Evolutionary conservation across 2,888 invertebrate genomes (phyloP), one percentile per base, ranked within the genome.

Genomic region (Tromatobia lineatoria): DNA sequence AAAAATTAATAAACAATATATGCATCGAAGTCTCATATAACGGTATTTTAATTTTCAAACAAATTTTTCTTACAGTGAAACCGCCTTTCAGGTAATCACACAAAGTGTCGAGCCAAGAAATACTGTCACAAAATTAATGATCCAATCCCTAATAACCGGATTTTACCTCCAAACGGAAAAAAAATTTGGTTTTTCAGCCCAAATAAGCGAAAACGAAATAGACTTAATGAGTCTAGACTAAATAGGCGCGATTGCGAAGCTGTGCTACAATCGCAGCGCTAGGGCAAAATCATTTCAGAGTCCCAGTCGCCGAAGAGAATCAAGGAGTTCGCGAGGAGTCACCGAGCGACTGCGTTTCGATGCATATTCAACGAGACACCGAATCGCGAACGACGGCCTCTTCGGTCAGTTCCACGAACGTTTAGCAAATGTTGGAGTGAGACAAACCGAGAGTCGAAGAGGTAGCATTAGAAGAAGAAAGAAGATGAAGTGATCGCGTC

Each of bases 321-420:
- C 45, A 29, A 42, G 25, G 45, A 18, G 57, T 45, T 7, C 15
- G 45, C 25, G 45, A 50, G 52, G 20, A 20, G 66, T 4, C 15
- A 10, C 42, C 38, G 34, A 52, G 10, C 45, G 67, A 67, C 34
- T 47, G 25, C 29, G 64, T 74, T 45, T 80, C 70, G 59, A 76
- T 89, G 87, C 87, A 88, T 88, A 89, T 89, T 89, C 88, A 88
- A 88, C 85, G 85, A 73, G 59, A 61, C 45, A 20, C 69, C 57
- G 67, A 79, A 61, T 75, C 75, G 75, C 71, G 76, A 83, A 59
- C 57, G 11, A 38, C 64, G 67, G 69, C 50, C 66, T 66, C 38
- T 25, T 52, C 70, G 47, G 38, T 34, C 57, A 71, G 57, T 76
- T 83, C 71, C 81, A 70, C 78, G 76, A 83, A 79, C 70, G 77